Evolutionary conservation across 2,797 vertebrate species (phyloP), one percentile per base, ranked within the genome.

Genomic region (Xiphophorus birchmanni): DNA sequence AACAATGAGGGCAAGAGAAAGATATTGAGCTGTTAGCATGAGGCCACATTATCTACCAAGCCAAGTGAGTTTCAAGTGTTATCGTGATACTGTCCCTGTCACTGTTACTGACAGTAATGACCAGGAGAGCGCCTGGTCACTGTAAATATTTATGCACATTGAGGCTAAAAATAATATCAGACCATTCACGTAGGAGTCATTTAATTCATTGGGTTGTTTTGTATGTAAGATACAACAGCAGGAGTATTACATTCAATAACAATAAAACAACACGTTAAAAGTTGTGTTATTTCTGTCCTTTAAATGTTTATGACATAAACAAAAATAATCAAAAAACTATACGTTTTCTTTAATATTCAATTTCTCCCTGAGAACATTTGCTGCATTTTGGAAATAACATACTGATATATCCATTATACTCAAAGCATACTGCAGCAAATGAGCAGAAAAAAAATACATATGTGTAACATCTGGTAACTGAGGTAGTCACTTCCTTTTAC

Each of bases 401-500:
- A 9, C 37, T 21, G n/a, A 44, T 44, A 26, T 44, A 71, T 71
- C 63, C 18, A 17, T 45, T 6, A 29, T 29, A 45, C 23, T 45
- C 17, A 6, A 45, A 7, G 23, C 23, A 26, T 44, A 42, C 18
- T 67, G 5, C 35, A 67, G 21, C 11, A 45, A 72, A 72, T 29
- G 40, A n/a, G 26, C 26, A 72, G 69, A 45, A 45, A 44, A 44
- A 69, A 71, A 26, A 72, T 72, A 45, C 40, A 29, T 17, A 45
- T 72, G 42, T 72, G 42, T 72, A 72, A 72, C 69, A 45, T 72
- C 9, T 44, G 67, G 40, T 71, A 69, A 26, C 65, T 44, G 69
- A 72, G 69, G 69, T 72, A 72, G 69, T 45, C 26, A 29, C 69
- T 45, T 15, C 26, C 17, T 72, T 71, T 29, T n/a, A 29, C 13